phyloP scores from a whole-genome alignment of 2,797 vertebrate genomes.

The Cetoscarus ocellatus region DNA sequence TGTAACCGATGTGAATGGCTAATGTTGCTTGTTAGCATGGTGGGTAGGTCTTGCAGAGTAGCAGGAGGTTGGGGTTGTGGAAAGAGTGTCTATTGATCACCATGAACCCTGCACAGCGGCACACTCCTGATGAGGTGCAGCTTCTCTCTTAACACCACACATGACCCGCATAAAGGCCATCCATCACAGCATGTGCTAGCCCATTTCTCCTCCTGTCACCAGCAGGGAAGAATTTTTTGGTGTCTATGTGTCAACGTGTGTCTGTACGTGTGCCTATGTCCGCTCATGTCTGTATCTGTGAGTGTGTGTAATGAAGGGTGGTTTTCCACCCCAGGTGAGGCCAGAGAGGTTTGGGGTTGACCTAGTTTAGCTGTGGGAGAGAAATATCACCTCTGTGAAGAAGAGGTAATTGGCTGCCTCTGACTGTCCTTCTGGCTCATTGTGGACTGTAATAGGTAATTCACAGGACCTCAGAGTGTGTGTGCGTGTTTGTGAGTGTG shows the following conservation, averaged over 20 bases:
- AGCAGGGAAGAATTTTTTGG: conserved; percentile 64
- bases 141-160: conserved; percentile 82
- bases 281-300: conserved; percentile 32
- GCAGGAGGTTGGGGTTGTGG: conserved; percentile 35
- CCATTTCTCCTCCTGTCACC: conserved; percentile 79
- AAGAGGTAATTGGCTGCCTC: conserved; percentile 83
- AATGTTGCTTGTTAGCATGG: conserved; percentile 73
- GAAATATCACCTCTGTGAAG: conserved; percentile 80
- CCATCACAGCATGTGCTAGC: conserved; percentile 75
- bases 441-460: conserved; percentile 79
- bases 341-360: conserved; percentile 80
- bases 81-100: conserved; percentile 78
- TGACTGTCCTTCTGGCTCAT: conserved; percentile 82
- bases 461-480: conserved; percentile 64
- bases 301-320: conserved; percentile 74
- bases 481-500: conserved; percentile 7
- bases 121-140: conserved; percentile 71
- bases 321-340: conserved; percentile 80
- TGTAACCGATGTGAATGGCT: conserved; percentile 69
- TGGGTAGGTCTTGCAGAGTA: conserved; percentile 50
- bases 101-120: conserved; percentile 60
- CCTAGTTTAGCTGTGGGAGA: conserved; percentile 84
- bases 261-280: conserved; percentile 47
- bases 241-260: conserved; percentile 50
- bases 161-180: conserved; percentile 82